A percentile compares a stretch with the other conserved stretches of the same genome.
phyloP scores from a whole-genome alignment of 2,797 vertebrate species.

The Petrocephalus schoutedeni region DNA sequence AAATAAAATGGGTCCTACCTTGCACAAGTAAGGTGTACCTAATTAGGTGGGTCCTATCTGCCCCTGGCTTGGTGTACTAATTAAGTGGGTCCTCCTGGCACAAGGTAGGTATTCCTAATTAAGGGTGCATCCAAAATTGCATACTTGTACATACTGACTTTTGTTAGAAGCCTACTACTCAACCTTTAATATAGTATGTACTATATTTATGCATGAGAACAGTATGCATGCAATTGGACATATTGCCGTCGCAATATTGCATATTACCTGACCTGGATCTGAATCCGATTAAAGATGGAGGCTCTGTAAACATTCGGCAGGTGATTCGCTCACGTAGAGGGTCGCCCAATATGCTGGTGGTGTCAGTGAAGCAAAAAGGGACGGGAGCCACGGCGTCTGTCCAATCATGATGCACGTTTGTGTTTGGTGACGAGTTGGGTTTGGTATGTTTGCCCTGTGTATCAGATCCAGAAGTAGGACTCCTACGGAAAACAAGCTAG shows the following conservation, averaged over 20 bases:
- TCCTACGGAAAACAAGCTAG: not conserved
- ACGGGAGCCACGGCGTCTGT: not conserved
- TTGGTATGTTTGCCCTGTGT: not conserved
- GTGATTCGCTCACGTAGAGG: not conserved
- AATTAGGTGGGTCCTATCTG: not conserved
- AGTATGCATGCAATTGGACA: not conserved
- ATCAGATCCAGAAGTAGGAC: not conserved
- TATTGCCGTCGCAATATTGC: not conserved
- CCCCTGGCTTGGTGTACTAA: not conserved
- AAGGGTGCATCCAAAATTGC: not conserved
- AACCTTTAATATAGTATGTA: not conserved
- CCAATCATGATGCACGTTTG: not conserved
- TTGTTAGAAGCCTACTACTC: not conserved
- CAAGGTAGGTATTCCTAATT: not conserved
- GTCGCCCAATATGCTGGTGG: not conserved
- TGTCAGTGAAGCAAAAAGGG: not conserved
- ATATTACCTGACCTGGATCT: not conserved
- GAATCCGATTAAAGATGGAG: constrained; percentile 40
- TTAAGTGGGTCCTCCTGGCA: not conserved
- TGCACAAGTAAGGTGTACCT: not conserved
- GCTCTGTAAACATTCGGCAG: not conserved
- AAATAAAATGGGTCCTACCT: not conserved
- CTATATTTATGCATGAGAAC: not conserved
- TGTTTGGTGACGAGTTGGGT: not conserved
- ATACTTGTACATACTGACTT: not conserved